Evolutionary conservation across 2,888 invertebrate genomes (phyloP).

Genomic region (Dermolepida albohirtum): DNA sequence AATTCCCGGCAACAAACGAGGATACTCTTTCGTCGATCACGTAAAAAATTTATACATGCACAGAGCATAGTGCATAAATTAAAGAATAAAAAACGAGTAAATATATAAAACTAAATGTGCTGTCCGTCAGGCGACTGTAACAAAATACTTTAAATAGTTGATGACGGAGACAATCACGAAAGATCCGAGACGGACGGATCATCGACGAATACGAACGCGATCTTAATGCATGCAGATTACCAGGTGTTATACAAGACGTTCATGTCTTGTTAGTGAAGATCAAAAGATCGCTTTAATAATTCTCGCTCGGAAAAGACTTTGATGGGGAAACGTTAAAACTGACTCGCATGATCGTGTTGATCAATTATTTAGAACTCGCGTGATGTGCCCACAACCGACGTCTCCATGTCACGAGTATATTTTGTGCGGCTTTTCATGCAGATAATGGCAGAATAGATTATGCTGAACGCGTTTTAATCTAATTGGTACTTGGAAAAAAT

Average conservation of each 20-base stretch:
- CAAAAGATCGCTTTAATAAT: slow-evolving; percentile 61
- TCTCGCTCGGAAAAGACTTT: slow-evolving; percentile 57
- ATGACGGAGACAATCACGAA: slow-evolving; percentile 22
- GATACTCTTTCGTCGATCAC: background rate
- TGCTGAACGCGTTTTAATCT: slow-evolving; percentile 24
- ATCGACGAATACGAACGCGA: background rate
- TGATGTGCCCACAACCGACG: slow-evolving; percentile 16
- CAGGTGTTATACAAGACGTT: slow-evolving; percentile 5
- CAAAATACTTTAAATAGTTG: slow-evolving; percentile 50
- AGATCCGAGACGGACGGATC: background rate
- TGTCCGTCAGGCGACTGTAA: slow-evolving; percentile 10
- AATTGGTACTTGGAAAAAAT: slow-evolving; percentile 8
- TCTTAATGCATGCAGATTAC: slow-evolving; percentile 29
- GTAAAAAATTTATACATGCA: background rate
- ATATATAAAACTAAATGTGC: slow-evolving; percentile 25
- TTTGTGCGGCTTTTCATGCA: slow-evolving; percentile 19
- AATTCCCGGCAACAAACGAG: slow-evolving; percentile 9
- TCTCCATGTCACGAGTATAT: slow-evolving; percentile 5
- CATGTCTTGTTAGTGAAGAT: slow-evolving; percentile 50
- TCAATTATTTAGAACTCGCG: slow-evolving; percentile 57
- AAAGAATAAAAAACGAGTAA: slow-evolving; percentile 9
- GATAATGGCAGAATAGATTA: slow-evolving; percentile 23
- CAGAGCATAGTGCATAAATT: slow-evolving; percentile 2
- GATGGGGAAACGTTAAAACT: slow-evolving; percentile 53
- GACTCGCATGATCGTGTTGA: slow-evolving; percentile 48